These are phyloP conservation scores for Cranoglanis bouderius DNA, from an alignment of 2,113 vertebrate species.

Conservation along the genomic window DNA sequence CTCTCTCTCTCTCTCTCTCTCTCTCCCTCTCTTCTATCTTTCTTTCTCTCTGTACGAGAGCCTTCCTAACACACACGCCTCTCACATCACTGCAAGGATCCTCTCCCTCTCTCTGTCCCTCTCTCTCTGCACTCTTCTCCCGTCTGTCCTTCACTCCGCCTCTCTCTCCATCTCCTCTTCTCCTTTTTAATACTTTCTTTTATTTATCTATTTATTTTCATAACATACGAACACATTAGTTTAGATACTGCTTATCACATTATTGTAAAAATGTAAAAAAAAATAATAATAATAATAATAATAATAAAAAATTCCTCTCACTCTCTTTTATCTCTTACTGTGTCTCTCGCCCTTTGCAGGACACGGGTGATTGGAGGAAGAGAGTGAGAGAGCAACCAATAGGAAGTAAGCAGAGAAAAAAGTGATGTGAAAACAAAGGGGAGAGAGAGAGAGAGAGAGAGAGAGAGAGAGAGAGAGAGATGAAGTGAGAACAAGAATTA, in stretches of 20 bases:
- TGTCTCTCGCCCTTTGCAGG: not conserved
- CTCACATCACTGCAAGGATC: slow-evolving; percentile 18
- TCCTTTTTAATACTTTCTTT: not conserved
- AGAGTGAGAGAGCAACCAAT: not conserved
- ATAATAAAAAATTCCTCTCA: not conserved
- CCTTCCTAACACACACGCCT: not conserved
- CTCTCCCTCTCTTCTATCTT: not conserved
- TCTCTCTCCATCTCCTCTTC: not conserved
- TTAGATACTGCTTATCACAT: not conserved
- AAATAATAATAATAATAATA: no score
- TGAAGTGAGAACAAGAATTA: not conserved
- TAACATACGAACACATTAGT: not conserved
- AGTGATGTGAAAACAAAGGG: not conserved
- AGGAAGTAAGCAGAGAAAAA: not conserved
- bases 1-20: slow-evolving; percentile 19
- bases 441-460: slow-evolving; percentile 21
- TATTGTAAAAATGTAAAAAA: not conserved
- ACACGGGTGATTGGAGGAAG: not conserved
- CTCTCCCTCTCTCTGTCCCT: not conserved
- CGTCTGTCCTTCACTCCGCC: not conserved
- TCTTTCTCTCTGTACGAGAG: slow-evolving; percentile 18
- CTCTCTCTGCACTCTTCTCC: not conserved
- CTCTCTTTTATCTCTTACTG: not conserved
- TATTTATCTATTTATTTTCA: not conserved
- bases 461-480: slow-evolving; percentile 12